Percentiles rank a stretch among this genome's conserved stretches.
Conservation (phyloP, 2,888 invertebrate species). For the Buathra laborator region DNA sequence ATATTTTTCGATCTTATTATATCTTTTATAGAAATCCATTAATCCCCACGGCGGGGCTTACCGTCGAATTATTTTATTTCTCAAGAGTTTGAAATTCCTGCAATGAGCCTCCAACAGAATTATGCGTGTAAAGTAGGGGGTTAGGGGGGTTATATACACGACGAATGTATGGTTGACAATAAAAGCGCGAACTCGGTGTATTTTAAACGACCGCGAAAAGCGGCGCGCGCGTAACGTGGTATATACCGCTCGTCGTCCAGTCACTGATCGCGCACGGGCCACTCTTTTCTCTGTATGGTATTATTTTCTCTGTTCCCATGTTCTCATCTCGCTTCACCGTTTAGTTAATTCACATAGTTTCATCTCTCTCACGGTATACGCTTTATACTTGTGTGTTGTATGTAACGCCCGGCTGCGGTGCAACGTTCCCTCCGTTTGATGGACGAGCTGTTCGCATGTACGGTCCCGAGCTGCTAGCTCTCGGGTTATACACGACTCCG, state of each 20-base stretch:
- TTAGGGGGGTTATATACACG: background rate
- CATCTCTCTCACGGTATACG: constrained; percentile 51
- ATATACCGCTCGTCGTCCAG: constrained; percentile 31
- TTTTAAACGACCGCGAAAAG: constrained; percentile 62
- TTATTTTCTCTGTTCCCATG: constrained; percentile 34
- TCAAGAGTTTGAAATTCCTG: constrained; percentile 59
- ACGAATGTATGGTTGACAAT: constrained; percentile 41
- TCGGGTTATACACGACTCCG: constrained; percentile 72
- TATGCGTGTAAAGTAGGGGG: background rate
- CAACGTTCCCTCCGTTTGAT: constrained; percentile 81
- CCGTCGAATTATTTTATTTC: constrained; percentile 62
- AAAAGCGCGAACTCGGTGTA: constrained; percentile 53
- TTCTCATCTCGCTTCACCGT: constrained; percentile 37
- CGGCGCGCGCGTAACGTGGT: constrained; percentile 64
- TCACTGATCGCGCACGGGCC: constrained; percentile 65
- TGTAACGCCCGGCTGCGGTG: constrained; percentile 57
- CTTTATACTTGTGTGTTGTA: constrained; percentile 22
- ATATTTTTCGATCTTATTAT: background rate
- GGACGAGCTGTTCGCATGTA: constrained; percentile 84
- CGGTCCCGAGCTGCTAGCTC: constrained; percentile 71
- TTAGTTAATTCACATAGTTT: constrained; percentile 26
- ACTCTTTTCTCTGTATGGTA: constrained; percentile 25
- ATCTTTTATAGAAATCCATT: constrained; percentile 40
- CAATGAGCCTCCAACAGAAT: constrained; percentile 29
- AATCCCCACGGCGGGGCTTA: constrained; percentile 43